Evolutionary conservation across 1,140 invertebrate species (phyloP).

Genomic region (Cyrtorhinus lividipennis): DNA sequence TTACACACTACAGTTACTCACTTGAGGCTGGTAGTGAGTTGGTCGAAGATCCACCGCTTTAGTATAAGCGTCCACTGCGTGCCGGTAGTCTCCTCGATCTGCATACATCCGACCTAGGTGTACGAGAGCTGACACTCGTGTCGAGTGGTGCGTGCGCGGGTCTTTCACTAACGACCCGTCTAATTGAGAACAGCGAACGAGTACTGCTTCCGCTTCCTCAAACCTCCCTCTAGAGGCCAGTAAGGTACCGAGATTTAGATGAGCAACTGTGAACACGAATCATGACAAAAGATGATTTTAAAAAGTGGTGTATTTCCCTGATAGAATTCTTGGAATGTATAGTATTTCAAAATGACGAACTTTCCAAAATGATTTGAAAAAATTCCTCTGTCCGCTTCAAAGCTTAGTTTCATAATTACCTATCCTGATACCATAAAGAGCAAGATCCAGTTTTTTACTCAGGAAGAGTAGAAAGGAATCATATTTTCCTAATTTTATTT

Average conservation of each 20-base stretch:
- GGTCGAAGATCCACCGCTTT: constrained; percentile 72
- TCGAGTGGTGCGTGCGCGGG: constrained; percentile 72
- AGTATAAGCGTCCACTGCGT: constrained; percentile 75
- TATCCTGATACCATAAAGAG: too few species aligned
- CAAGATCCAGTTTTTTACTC: too few species aligned
- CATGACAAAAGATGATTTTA: not conserved
- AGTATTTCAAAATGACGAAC: not conserved
- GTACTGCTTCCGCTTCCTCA: constrained; percentile 67
- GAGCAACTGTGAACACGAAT: constrained; percentile 61
- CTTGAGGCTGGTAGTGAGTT: constrained; percentile 64
- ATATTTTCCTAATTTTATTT: too few species aligned
- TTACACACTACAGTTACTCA: too few species aligned
- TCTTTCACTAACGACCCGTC: constrained; percentile 80
- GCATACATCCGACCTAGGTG: constrained; percentile 81
- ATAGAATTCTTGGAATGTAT: not conserved
- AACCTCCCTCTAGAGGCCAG: constrained; percentile 64
- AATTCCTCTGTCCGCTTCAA: too few species aligned
- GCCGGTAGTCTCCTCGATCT: constrained; percentile 66
- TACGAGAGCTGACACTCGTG: constrained; percentile 76
- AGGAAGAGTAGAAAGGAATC: too few species aligned
- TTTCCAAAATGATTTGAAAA: not conserved
- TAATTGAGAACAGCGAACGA: constrained; percentile 63
- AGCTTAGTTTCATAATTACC: too few species aligned
- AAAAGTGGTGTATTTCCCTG: not conserved
- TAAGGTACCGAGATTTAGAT: constrained; percentile 83